Conservation (phyloP, 2,113 vertebrate genomes). For the Muntiacus muntjak region DNA sequence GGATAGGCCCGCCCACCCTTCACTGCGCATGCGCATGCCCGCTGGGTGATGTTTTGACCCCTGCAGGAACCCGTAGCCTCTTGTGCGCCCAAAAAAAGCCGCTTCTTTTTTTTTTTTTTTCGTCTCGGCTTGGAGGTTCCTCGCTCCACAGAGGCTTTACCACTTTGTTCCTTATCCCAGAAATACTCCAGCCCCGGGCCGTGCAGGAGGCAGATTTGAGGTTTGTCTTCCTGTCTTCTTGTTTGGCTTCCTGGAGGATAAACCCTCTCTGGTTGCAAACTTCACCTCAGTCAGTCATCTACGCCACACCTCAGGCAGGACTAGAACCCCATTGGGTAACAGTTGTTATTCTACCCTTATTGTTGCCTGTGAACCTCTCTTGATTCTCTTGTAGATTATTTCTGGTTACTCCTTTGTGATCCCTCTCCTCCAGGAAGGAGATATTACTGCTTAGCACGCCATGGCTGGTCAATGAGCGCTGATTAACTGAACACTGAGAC, state of each 20-base stretch:
- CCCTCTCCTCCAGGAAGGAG: not conserved
- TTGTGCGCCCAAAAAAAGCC: not conserved
- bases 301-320: not conserved
- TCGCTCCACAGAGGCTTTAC: not conserved
- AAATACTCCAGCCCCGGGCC: not conserved
- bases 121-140: fast-evolving
- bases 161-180: not conserved
- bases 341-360: not conserved
- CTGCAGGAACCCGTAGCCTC: not conserved
- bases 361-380: not conserved
- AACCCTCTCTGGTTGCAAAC: not conserved
- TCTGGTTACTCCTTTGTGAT: not conserved
- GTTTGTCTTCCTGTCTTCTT: not conserved
- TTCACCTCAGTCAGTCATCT: not conserved
- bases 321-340: not conserved
- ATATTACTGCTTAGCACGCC: not conserved
- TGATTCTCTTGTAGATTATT: not conserved
- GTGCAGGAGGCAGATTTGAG: not conserved
- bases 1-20: not conserved
- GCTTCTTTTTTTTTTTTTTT: not conserved
- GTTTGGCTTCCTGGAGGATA: not conserved
- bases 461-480: not conserved
- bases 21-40: not conserved
- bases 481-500: not conserved
- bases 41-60: not conserved